Evolutionary conservation across 2,888 invertebrate species (phyloP), one percentile per base, ranked within the genome.

Genomic region (Archips xylosteana): DNA sequence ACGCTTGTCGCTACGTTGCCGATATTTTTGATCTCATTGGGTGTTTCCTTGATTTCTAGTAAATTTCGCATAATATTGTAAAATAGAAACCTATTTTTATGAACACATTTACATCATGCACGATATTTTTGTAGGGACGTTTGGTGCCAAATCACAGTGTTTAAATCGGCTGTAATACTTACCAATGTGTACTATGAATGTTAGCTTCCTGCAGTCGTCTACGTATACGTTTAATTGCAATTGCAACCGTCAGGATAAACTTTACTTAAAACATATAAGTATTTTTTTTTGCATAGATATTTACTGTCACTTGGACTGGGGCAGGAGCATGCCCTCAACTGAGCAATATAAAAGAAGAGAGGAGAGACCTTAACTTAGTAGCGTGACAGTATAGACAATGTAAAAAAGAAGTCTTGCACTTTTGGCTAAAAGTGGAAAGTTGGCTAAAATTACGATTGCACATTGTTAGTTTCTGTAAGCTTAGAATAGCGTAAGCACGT

Each of bases 71-170:
- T 60, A 13, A 8, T 34, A 60, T 13, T 60, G 10, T 12, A 5
- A 23, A 34, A 36, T 34, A 10, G 23, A 54, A 45, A 13, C 32
- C 59, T 68, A 34, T 59, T 60, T 34, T 47, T 42, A 2, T 45
- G 42, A 67, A 32, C n/a, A 45, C 15, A 12, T 67, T 59, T 67
- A 67, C 39, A 67, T 32, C 45, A 12, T 34, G 59, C 54, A 45
- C 42, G 23, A 67, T 54, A 62, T 63, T 15, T 69, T 69, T 42
- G 49, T 51, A 54, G 32, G 23, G 42, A 32, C n/a, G 51, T n/a
- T 42, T 54, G 15, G 70, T 70, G 70, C 70, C 70, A 70, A 63
- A 63, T 32, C 32, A 42, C 54, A 32, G 36, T 34, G 45, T 23
- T 23, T 23, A 45, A 10, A 12, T 63, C 32, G 13, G 12, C 9